A percentile compares a stretch with the other conserved stretches of the same genome.
phyloP scores from a whole-genome alignment of 2,113 vertebrate species.

The Hiodon alosoides region DNA sequence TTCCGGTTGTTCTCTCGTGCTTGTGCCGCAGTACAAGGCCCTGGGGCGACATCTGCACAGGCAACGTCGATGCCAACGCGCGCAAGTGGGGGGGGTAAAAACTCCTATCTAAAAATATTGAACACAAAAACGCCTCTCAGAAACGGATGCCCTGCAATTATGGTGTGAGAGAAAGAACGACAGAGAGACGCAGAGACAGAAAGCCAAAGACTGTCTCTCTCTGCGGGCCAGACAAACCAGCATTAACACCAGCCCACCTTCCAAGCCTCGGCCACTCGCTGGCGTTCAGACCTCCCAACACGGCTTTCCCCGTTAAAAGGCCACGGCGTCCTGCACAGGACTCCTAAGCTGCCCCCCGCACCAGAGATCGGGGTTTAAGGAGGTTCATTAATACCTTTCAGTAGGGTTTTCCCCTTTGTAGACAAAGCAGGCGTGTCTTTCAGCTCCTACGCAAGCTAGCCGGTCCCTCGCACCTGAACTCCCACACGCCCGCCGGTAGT shows the following conservation, averaged over 20 bases:
- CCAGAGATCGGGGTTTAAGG: too few relatives aligned
- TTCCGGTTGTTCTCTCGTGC: neutral
- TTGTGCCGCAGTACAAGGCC: neutral
- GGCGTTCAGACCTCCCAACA: too few relatives aligned
- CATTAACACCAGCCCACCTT: too few relatives aligned
- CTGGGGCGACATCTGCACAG: neutral
- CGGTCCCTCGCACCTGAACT: conserved; percentile 21
- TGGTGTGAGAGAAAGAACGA: neutral
- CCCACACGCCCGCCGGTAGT: conserved; percentile 29
- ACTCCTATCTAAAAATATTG: neutral
- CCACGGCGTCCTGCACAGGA: too few relatives aligned
- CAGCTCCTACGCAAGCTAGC: neutral
- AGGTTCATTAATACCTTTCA: too few relatives aligned
- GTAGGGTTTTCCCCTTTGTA: too few relatives aligned
- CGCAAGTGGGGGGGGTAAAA: neutral
- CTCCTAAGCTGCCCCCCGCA: too few relatives aligned
- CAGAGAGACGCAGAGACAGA: neutral
- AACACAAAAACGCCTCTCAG: neutral
- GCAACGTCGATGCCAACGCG: neutral
- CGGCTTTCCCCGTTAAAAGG: too few relatives aligned
- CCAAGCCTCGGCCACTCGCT: too few relatives aligned
- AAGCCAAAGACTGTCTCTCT: too few relatives aligned
- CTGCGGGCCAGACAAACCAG: too few relatives aligned
- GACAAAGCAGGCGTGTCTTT: too few relatives aligned
- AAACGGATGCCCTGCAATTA: neutral